Base-by-base conservation (phyloP, 2,113 vertebrate genomes). In the Sphaerodactylus townsendi region DNA sequence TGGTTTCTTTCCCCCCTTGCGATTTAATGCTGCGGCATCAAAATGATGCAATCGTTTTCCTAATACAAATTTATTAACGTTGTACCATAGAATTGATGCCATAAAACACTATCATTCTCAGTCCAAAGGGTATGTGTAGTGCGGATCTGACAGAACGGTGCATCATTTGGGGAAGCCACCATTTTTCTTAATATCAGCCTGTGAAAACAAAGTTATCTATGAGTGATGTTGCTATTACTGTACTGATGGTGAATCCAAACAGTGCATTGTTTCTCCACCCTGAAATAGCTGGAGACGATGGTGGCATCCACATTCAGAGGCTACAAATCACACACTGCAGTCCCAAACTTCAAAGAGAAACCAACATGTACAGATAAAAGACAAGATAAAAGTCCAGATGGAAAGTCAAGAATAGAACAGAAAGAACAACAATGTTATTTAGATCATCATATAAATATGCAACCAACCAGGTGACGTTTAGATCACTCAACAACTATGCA, bases 181-280 rank as follows among this genome's bases (percentile, higher is more conserved):
- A 95, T 97, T 95, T 96, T 96, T 96, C 95, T 96, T 94, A 94
- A 96, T 96, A 96, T 95, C 93, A 94, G 94, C 92, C 93, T 94
- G 87, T 0, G 64, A 95, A 85, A 96, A 96, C 94, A 89, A 94
- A 96, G 93, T 96, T 96, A 95, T 83, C 64, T 2, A 86, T 96
- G 96, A 96, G 93, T 92, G 94, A 96, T 96, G 94, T 90, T 93
- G 93, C 93, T 95, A 96, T 95, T 95, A 96, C n/a, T 50, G 90
- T 92, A 84, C 90, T 82, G 93, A 95, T 91, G 93, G 92, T 85
- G 83, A 95, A 89, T 86, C 92, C 91, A 90, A 94, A 84, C 9
- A 2, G 82, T 85, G 72, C 62, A 84, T 71, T 83, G 93, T 94
- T 95, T 91, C 59, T 68, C 91, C 93, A 95, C 90, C 87, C 92